Evolutionary conservation across 1,140 invertebrate genomes (phyloP).

Genomic region (Tenebrio molitor): DNA sequence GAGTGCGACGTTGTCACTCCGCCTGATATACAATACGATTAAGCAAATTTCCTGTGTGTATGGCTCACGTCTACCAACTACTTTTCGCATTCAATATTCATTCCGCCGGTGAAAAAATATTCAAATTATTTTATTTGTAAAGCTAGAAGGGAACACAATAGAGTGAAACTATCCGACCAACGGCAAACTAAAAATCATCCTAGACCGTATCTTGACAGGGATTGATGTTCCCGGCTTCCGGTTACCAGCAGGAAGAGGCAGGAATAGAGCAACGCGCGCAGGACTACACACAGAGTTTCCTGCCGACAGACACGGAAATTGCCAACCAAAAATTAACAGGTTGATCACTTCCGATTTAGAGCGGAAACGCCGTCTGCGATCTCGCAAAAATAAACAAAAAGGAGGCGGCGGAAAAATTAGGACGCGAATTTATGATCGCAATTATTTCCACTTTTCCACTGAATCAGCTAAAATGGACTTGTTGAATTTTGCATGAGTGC

Average conservation of each 20-base stretch:
- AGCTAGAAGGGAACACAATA: too few species aligned
- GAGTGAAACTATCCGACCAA: too few species aligned
- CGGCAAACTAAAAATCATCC: conserved; percentile 11
- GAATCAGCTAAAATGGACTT: conserved; percentile 27
- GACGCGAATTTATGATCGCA: conserved; percentile 16
- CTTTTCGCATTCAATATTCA: too few species aligned
- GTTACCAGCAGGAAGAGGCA: conserved; percentile 24
- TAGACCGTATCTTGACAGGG: conserved; percentile 24
- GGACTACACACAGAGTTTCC: conserved; percentile 6
- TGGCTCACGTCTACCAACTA: too few species aligned
- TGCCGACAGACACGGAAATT: conserved; percentile 11
- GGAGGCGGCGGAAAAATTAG: not conserved
- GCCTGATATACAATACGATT: too few species aligned
- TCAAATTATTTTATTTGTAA: too few species aligned
- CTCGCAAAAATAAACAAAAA: too few species aligned
- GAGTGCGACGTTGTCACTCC: too few species aligned
- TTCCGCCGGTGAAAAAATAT: too few species aligned
- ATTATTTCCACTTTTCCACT: conserved; percentile 31
- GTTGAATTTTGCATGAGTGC: conserved; percentile 31
- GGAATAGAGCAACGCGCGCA: not conserved
- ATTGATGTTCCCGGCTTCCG: conserved; percentile 20
- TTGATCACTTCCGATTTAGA: conserved; percentile 18
- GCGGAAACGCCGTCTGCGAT: too few species aligned
- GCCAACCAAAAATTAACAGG: conserved; percentile 20
- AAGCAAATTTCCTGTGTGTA: too few species aligned